phyloP scores from a whole-genome alignment of 2,113 vertebrate species.

The Gymnogyps californianus region DNA sequence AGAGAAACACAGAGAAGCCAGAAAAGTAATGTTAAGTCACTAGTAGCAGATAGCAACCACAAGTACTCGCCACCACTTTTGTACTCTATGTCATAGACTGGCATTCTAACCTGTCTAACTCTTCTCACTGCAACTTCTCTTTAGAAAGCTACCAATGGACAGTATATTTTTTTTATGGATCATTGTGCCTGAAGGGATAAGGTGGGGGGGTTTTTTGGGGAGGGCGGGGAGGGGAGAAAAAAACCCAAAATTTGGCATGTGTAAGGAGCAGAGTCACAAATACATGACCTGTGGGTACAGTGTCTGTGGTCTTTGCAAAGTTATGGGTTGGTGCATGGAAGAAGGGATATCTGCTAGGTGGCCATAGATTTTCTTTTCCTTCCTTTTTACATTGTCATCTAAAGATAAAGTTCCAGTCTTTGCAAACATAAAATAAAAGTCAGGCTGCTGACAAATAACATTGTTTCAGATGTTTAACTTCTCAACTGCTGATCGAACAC shows the following conservation, averaged over 20 bases:
- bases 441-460: not conserved
- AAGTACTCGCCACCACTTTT: not conserved
- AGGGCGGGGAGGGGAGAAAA: not conserved
- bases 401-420: not conserved
- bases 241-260: fast-evolving
- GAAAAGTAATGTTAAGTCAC: not conserved
- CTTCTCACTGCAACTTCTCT: not conserved
- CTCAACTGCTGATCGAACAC: not conserved
- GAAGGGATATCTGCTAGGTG: not conserved
- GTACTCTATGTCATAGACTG: fast-evolving
- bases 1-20: not conserved
- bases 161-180: not conserved
- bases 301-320: not conserved
- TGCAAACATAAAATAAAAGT: not conserved
- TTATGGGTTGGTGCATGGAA: not conserved
- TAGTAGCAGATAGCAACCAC: not conserved
- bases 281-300: not conserved
- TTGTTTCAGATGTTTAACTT: not conserved
- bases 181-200: not conserved
- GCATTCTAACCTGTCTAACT: not conserved
- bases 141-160: not conserved
- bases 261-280: not conserved
- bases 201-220: not conserved
- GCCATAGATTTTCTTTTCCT: not conserved
- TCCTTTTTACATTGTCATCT: not conserved